These are phyloP conservation scores for Aythya baeri DNA, from an alignment of 2,113 vertebrate species.

Conservation along the genomic window DNA sequence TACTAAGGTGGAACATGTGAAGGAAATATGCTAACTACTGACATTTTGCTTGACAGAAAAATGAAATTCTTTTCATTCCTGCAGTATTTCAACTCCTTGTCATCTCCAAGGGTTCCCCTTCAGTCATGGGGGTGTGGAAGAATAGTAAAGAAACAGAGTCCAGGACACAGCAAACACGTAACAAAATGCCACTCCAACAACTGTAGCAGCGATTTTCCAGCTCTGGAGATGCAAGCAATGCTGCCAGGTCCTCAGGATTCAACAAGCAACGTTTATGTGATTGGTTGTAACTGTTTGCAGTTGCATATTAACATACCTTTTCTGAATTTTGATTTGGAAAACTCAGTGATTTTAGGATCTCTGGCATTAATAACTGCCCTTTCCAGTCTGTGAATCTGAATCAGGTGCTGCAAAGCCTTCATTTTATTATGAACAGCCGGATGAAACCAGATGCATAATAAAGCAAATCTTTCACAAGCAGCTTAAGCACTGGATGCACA, in stretches of 20 bases:
- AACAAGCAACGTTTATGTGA: neutral
- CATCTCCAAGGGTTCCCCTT: neutral
- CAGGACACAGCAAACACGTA: neutral
- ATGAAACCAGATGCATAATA: neutral
- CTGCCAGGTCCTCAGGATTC: neutral
- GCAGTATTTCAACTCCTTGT: neutral
- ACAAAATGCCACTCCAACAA: neutral
- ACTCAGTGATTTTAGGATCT: neutral
- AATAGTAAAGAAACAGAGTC: neutral
- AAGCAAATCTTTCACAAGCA: neutral
- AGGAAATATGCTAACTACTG: neutral
- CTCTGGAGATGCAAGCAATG: neutral
- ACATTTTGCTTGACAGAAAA: neutral
- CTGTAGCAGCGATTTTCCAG: neutral
- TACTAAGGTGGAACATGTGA: neutral
- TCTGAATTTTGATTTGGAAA: neutral
- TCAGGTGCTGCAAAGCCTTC: neutral
- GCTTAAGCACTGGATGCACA: neutral
- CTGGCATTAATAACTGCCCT: neutral
- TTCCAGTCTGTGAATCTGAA: neutral
- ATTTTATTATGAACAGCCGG: neutral
- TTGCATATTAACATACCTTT: neutral
- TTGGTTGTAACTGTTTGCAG: neutral
- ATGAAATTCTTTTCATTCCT: neutral
- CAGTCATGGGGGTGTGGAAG: neutral